Evolutionary conservation across 2,113 vertebrate genomes (phyloP).

Genomic region (Psephotus haematonotus): DNA sequence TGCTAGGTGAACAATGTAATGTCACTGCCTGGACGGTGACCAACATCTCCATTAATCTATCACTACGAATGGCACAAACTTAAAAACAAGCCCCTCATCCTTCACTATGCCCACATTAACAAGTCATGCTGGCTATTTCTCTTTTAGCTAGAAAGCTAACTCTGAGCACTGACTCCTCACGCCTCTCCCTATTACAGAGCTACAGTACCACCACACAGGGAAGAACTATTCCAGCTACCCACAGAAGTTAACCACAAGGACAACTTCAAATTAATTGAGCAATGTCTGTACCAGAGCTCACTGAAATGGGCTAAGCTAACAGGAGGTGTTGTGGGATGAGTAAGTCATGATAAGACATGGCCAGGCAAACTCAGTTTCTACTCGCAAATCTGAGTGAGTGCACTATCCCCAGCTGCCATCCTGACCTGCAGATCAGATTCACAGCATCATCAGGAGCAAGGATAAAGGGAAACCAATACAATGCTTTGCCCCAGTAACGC

Average conservation of each 20-base stretch:
- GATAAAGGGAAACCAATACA: neutral
- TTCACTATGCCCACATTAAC: neutral
- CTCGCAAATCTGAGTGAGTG: neutral
- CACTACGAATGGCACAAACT: neutral
- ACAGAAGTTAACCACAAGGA: neutral
- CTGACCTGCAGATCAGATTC: neutral
- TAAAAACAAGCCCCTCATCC: neutral
- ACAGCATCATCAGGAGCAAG: neutral
- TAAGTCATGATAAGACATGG: neutral
- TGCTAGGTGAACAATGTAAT: neutral
- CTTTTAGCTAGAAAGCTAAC: neutral
- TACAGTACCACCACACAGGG: rapidly evolving
- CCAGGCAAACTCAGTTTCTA: neutral
- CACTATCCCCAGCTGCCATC: neutral
- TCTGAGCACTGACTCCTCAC: neutral
- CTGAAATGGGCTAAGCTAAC: neutral
- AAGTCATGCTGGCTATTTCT: neutral
- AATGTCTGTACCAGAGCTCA: neutral
- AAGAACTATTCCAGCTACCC: neutral
- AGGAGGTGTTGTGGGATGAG: neutral
- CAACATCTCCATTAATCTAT: neutral
- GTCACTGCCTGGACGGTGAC: neutral
- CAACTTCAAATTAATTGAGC: neutral
- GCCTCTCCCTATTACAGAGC: neutral
- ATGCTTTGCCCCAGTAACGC: neutral